Percentiles rank a stretch among this genome's conserved stretches.
Evolutionary conservation across 2,797 vertebrate species (phyloP).

Genomic region (Phyllotis vaccarum): DNA sequence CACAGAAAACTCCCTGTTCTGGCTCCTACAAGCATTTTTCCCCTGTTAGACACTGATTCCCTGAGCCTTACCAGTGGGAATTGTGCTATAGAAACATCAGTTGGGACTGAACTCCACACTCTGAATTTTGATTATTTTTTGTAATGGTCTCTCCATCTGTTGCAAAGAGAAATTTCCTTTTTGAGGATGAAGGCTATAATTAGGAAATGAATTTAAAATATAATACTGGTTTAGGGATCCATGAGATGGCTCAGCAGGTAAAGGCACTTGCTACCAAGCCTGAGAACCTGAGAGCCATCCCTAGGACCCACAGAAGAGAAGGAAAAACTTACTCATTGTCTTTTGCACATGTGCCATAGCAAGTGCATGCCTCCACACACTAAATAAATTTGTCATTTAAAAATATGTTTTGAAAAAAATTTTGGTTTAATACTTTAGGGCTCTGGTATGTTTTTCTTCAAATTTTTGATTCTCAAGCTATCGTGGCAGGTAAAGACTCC

Average conservation of each 20-base stretch:
- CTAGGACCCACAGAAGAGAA: neutral
- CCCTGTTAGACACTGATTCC: neutral
- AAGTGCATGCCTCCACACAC: neutral
- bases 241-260: neutral
- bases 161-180: neutral
- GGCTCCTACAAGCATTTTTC: neutral
- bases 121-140: too few relatives aligned
- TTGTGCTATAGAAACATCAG: neutral
- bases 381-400: neutral
- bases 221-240: neutral
- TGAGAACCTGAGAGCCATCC: neutral
- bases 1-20: neutral
- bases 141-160: neutral
- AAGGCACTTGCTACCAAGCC: neutral
- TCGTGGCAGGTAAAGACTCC: neutral
- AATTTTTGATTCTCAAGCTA: neutral
- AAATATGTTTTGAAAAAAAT: neutral
- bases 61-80: neutral
- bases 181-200: neutral
- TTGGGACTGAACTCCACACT: neutral
- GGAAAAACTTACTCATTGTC: neutral
- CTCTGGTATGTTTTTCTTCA: neutral
- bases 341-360: neutral
- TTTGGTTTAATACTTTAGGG: neutral
- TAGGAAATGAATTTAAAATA: neutral